Conservation (phyloP, 2,113 vertebrate species). For the Anas platyrhynchos region DNA sequence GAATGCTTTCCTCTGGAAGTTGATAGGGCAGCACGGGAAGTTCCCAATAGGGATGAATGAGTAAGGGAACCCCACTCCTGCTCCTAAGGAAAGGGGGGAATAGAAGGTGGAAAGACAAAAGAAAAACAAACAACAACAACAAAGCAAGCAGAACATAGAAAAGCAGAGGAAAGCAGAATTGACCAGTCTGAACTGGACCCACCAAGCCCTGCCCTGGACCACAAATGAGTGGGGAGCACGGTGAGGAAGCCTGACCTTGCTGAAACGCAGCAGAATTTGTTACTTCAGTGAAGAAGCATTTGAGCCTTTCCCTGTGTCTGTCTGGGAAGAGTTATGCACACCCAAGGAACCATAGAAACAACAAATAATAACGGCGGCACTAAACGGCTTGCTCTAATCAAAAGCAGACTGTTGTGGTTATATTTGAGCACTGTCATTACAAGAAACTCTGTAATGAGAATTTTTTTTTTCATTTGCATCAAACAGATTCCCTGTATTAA, state of each 20-base stretch:
- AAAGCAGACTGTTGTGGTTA: conserved; percentile 53
- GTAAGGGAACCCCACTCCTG: not conserved
- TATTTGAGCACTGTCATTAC: conserved; percentile 50
- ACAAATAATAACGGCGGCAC: not conserved
- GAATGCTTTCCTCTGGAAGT: not conserved
- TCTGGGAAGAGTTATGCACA: not conserved
- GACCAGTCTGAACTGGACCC: not conserved
- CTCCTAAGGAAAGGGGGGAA: not conserved
- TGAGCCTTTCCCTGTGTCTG: not conserved
- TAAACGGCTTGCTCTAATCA: conserved; percentile 53
- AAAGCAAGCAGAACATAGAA: accelerated
- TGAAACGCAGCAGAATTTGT: not conserved
- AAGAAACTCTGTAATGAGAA: conserved; percentile 38
- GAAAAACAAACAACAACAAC: not conserved
- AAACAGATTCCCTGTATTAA: conserved; percentile 17
- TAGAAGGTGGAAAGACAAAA: not conserved
- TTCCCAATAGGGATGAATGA: accelerated
- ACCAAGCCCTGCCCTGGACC: not conserved
- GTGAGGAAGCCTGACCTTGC: accelerated
- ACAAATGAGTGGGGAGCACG: not conserved
- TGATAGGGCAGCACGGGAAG: not conserved
- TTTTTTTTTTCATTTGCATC: conserved; percentile 17
- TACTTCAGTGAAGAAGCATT: not conserved
- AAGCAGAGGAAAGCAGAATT: not conserved
- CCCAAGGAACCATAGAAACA: conserved; percentile 43